Base-by-base conservation (phyloP, 2,888 invertebrate species). In the Pandemis cinnamomeana region DNA sequence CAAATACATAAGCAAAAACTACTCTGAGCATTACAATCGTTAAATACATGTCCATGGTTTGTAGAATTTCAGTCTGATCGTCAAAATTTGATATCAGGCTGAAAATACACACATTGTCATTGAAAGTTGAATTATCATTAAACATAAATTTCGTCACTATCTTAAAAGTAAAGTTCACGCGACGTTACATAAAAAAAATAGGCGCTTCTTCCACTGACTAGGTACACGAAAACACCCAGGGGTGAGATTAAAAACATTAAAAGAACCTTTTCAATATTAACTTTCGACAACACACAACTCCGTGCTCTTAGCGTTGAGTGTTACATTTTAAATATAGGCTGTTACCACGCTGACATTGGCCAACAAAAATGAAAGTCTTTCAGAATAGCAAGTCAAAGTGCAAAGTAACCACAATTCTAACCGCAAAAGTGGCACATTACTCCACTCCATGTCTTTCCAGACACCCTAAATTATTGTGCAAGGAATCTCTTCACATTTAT, bases 361-460 rank as follows among this genome's bases (percentile, higher is more conserved):
- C 62, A 72, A 62, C 36, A 36, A 46, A 72, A 53, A 72, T 72
- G 72, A 72, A 72, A 72, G 72, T 67, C 44, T 53, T 72, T 72
- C 55, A 68, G 48, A 60, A n/a, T 42, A 48, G 70, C 20, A 13
- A 63, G 41, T 62, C 63, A 15, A 67, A 51, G 68, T 63, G 63
- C 68, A 42, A 58, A 62, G n/a, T 44, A 55, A 72, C 61, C 67
- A n/a, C 67, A 53, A 53, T 44, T 7, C 20, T 58, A 20, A 69
- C 72, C 72, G 48, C 72, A 69, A 51, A 48, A 51, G 69, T 63
- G 67, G 15, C 46, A 72, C 5, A 62, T 66, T 69, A 73, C 63
- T 44, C 46, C 53, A 72, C 36, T 44, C 46, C 64, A 60, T 41
- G 42, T 41, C 41, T 61, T 41, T 13, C 5, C 1, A 27, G 27